These are phyloP conservation scores for Parnassius glacialis DNA, from an alignment of 2,888 invertebrate species.

Conservation along the genomic window DNA sequence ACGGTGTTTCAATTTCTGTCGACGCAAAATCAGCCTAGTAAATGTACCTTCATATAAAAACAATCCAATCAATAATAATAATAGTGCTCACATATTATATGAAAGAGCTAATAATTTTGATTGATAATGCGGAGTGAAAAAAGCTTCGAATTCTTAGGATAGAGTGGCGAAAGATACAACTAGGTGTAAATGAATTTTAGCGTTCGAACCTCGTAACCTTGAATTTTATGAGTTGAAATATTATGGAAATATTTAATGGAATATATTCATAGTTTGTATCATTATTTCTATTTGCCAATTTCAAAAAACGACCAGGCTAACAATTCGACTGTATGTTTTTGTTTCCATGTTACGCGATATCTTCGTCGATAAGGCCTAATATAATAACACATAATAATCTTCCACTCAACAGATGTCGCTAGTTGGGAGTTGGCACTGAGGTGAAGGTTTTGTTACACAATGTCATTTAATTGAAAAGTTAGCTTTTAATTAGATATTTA, in stretches of 20 bases:
- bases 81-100: not conserved
- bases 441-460: no score
- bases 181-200: not conserved
- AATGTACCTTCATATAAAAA: slow-evolving; percentile 10
- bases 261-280: not conserved
- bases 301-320: no score
- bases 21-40: not conserved
- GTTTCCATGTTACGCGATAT: no score
- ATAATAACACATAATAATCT: no score
- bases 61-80: not conserved
- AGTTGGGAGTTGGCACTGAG: no score
- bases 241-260: not conserved
- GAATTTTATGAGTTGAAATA: not conserved
- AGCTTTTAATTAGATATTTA: no score
- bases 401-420: no score
- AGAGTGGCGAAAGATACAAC: slow-evolving; percentile 1
- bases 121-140: not conserved
- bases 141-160: not conserved
- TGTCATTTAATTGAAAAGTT: no score
- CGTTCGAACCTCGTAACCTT: slow-evolving; percentile 1
- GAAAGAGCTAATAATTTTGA: not conserved
- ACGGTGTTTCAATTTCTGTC: not conserved
- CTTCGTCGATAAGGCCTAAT: no score
- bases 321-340: no score
- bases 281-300: not conserved